Evolutionary conservation across 2,888 invertebrate species (phyloP), one percentile per base, ranked within the genome.

Genomic region (Microchrysa polita): DNA sequence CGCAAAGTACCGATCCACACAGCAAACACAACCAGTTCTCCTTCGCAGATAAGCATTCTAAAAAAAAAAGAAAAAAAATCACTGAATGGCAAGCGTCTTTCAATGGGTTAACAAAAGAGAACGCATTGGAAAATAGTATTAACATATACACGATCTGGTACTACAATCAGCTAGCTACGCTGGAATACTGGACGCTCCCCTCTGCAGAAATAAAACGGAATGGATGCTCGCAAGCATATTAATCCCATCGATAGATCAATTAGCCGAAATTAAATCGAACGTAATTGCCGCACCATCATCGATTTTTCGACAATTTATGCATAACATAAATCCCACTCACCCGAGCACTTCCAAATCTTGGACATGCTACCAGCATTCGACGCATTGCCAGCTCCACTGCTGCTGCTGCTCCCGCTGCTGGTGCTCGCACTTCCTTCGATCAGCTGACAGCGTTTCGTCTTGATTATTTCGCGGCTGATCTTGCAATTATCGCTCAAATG

Each of bases 1-100:
- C 93, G 84, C 94, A 94, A 79, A 90, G 88, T 75, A 93, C 87
- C 65, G 86, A 86, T 9, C 93, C 93, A 83, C 94, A 94, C 75
- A 89, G 87, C 77, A 93, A 86, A 81, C 94, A 94, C 78, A 94
- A 85, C 93, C 93, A 93, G 76, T 91, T 90, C 82, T 91, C 92
- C 78, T 90, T 88, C 74, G 85, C 85, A 44, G 88, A 87, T 61
- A 86, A 86, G 83, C 91, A 91, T 85, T 87, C 91, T 91, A 83
- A 69, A 82, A 81, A 76, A 4, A 57, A 34, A 34, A 34, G 4
- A 34, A 34, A 34, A 34, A 34, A 7, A 34, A n/a, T n/a, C n/a
- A 34, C 27, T 34, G 27, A 34, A 7, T 34, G 27, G 2, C 27
- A 34, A 34, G 27, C 7, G 27, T 34, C 27, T 34, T 7, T 34